A percentile compares a stretch with the other conserved stretches of the same genome.
These are phyloP conservation scores for Octomys mimax DNA, from an alignment of 2,797 vertebrate genomes.

Conservation along the genomic window DNA sequence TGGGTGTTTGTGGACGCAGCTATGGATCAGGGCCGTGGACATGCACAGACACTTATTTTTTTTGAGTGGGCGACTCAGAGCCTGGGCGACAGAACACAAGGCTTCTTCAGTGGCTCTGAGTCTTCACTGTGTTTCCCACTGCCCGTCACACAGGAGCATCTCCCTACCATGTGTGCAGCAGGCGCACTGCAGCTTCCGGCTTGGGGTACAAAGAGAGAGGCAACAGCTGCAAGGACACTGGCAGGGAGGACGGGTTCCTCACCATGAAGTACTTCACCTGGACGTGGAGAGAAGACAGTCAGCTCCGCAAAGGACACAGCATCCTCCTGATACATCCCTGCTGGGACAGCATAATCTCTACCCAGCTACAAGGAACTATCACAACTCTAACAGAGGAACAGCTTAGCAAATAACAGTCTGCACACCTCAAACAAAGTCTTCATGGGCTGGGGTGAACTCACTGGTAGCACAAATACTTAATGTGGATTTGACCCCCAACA, in stretches of 20 bases:
- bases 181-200: conserved; percentile 93
- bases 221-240: conserved; percentile 95
- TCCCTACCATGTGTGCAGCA: conserved; percentile 95
- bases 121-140: neutral
- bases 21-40: fast-evolving
- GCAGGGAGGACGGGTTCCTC: conserved; percentile 95
- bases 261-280: conserved; percentile 95
- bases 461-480: neutral
- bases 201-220: conserved; percentile 94
- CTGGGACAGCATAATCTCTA: neutral
- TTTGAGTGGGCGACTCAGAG: too few species aligned
- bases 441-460: neutral
- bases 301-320: neutral
- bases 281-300: conserved; percentile 72
- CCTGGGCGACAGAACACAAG: neutral
- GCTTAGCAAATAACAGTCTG: fast-evolving
- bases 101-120: fast-evolving
- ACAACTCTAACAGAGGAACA: neutral
- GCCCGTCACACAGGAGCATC: neutral
- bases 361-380: neutral
- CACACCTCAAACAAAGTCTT: fast-evolving
- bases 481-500: neutral
- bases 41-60: too few species aligned
- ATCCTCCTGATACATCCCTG: fast-evolving
- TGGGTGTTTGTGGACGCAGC: neutral